These are phyloP conservation scores for Melanotaenia trifasciata DNA, from an alignment of 2,797 vertebrate genomes.

Conservation along the genomic window DNA sequence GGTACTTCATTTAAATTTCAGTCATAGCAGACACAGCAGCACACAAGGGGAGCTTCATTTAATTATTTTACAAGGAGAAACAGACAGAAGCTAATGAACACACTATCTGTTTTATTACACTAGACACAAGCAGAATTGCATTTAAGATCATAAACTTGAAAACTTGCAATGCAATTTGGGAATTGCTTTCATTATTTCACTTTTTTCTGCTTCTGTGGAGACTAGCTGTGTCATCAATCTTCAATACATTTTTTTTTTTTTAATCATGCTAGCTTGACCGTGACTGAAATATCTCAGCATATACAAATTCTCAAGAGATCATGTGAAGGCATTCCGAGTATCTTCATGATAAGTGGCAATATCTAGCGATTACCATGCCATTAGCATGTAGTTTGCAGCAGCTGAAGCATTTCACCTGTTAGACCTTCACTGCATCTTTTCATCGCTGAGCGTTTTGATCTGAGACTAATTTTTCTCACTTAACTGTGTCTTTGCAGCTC, in stretches of 20 bases:
- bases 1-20: slow-evolving; percentile 32
- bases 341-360: neutral
- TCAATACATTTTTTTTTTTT: too few relatives aligned
- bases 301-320: neutral
- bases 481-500: neutral
- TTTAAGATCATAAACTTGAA: slow-evolving; percentile 21
- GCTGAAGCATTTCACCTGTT: neutral
- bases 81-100: neutral
- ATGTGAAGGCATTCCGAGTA: neutral
- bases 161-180: neutral
- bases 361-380: neutral
- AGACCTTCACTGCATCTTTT: slow-evolving; percentile 8
- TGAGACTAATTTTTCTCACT: slow-evolving; percentile 6
- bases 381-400: neutral
- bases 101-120: slow-evolving; percentile 1
- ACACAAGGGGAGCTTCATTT: slow-evolving; percentile 1
- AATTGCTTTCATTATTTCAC: neutral
- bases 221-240: too few relatives aligned
- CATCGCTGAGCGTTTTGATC: neutral
- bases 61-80: slow-evolving; percentile 29
- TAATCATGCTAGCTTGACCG: neutral
- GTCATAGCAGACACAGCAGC: neutral
- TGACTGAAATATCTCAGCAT: neutral
- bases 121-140: slow-evolving; percentile 4
- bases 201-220: too few relatives aligned